phyloP scores from a whole-genome alignment of 2,797 vertebrate species.

The Anisognathus igniventris region DNA sequence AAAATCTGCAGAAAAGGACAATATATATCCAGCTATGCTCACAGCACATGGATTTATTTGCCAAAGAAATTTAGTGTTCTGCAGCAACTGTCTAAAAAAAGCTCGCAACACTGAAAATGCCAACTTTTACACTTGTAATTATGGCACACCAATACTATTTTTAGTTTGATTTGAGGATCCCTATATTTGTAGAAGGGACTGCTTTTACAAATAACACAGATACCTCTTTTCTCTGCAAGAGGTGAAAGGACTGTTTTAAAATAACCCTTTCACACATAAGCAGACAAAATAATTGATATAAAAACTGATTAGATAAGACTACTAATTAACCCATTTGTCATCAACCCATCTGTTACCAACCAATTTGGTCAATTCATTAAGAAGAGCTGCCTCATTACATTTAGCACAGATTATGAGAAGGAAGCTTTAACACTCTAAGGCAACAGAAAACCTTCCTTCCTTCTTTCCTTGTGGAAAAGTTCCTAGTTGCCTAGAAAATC shows the following conservation, averaged over 20 bases:
- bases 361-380: constrained; percentile 39
- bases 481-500: not conserved
- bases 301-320: not conserved
- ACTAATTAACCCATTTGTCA: constrained; percentile 56
- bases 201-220: not conserved
- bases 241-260: not conserved
- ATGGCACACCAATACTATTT: not conserved
- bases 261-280: not conserved
- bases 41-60: not conserved
- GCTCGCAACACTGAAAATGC: not conserved
- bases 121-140: not conserved
- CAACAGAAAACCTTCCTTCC: not conserved
- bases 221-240: not conserved
- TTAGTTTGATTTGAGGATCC: not conserved
- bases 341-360: constrained; percentile 27
- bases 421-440: not conserved
- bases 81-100: constrained; percentile 3
- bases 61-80: not conserved
- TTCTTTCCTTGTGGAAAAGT: not conserved
- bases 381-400: constrained; percentile 25
- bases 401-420: not conserved
- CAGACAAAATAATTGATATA: constrained; percentile 40
- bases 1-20: not conserved
- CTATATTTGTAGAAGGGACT: not conserved
- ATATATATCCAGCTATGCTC: not conserved